Evolutionary conservation across 2,888 invertebrate genomes (phyloP).

Genomic region (Uropetala carovei): DNA sequence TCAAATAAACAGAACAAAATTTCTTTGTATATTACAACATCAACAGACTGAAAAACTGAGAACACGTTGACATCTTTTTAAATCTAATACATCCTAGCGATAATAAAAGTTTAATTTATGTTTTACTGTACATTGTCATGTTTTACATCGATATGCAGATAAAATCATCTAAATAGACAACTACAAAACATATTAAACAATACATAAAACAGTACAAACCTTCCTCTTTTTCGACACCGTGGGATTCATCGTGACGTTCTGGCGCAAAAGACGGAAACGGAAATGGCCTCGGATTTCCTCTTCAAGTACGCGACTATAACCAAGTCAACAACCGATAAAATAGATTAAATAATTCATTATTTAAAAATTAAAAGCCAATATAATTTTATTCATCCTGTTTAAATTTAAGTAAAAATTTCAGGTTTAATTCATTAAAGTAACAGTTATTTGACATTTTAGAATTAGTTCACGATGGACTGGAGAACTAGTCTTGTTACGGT

Average conservation of each 20-base stretch:
- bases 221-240: constrained; percentile 54
- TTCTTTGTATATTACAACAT: background rate
- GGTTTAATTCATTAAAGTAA: background rate
- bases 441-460: background rate
- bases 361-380: background rate
- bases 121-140: background rate
- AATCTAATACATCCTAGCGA: constrained; percentile 26
- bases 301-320: background rate
- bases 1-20: background rate
- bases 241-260: constrained; percentile 54
- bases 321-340: background rate
- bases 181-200: background rate
- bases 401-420: background rate
- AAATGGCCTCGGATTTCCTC: background rate
- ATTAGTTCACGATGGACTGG: constrained; percentile 71
- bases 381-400: too few species aligned
- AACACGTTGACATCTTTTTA: constrained; percentile 24
- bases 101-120: background rate
- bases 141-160: background rate
- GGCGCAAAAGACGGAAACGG: constrained; percentile 41
- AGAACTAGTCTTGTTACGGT: constrained; percentile 72
- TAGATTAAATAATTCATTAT: background rate
- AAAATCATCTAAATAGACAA: background rate
- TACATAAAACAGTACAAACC: background rate
- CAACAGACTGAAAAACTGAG: background rate